A percentile compares a stretch with the other conserved stretches of the same genome.
These are phyloP conservation scores for Cantharis nigra DNA, from an alignment of 2,888 invertebrate genomes.

Conservation along the genomic window DNA sequence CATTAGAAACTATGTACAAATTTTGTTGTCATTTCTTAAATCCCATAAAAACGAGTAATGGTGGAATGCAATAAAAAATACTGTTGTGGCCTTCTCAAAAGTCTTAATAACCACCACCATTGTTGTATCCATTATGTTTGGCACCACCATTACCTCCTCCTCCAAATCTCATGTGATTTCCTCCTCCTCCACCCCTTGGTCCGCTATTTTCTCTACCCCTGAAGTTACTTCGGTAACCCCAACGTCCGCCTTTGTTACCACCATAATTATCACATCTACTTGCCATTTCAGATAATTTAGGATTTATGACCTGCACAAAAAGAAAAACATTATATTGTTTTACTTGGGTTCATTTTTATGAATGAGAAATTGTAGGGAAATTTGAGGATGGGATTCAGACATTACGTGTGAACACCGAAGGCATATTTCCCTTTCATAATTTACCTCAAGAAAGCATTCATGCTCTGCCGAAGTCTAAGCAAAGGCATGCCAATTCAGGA, in stretches of 20 bases:
- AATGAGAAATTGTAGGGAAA: constrained; percentile 43
- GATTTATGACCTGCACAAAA: constrained; percentile 72
- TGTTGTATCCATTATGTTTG: constrained; percentile 38
- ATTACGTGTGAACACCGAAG: constrained; percentile 77
- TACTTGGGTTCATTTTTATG: neutral
- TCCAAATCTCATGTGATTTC: constrained; percentile 39
- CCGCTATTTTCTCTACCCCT: constrained; percentile 53
- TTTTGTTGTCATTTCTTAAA: neutral
- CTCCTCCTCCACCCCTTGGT: constrained; percentile 33
- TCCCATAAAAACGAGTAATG: neutral
- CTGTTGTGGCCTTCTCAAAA: neutral
- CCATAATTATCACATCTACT: constrained; percentile 65
- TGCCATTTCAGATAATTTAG: constrained; percentile 81
- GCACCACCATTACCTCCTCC: constrained; percentile 15
- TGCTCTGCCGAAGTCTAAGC: constrained; percentile 61
- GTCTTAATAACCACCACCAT: constrained; percentile 19
- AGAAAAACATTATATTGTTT: neutral
- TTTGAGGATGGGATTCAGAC: constrained; percentile 78
- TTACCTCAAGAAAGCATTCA: constrained; percentile 78
- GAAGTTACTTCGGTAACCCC: constrained; percentile 57
- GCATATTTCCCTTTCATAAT: constrained; percentile 69
- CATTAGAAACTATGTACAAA: neutral
- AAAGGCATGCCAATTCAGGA: constrained; percentile 50
- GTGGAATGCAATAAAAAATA: neutral
- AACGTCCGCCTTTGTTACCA: constrained; percentile 61